Evolutionary conservation across 2,113 vertebrate species (phyloP).

Genomic region (Elgaria multicarinata): DNA sequence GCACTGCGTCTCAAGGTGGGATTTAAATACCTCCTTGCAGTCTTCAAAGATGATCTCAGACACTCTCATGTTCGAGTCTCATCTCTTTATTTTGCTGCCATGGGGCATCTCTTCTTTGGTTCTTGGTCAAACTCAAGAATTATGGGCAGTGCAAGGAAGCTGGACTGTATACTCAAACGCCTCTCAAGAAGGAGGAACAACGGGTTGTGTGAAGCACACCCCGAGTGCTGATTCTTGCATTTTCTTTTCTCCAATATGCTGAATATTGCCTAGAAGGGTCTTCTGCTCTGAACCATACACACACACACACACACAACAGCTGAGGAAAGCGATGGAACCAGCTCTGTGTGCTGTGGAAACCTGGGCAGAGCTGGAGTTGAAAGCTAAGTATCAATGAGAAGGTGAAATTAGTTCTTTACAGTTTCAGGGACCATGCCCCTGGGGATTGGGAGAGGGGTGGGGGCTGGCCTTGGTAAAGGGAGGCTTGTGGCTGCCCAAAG

Average conservation of each 20-base stretch:
- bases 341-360: neutral
- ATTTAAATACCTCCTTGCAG: neutral
- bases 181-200: neutral
- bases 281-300: neutral
- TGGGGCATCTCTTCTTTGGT: neutral
- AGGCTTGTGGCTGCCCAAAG: neutral
- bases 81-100: neutral
- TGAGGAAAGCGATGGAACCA: neutral
- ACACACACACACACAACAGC: neutral
- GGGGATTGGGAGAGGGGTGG: too few species aligned
- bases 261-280: neutral
- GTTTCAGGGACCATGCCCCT: neutral
- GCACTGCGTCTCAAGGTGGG: neutral
- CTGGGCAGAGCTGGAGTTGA: neutral
- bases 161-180: too few species aligned
- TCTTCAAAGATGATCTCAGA: neutral
- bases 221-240: neutral
- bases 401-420: neutral
- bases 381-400: conserved; percentile 17
- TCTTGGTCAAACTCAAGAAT: neutral
- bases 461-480: too few species aligned
- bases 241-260: neutral
- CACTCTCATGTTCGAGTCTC: neutral
- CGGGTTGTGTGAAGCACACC: neutral
- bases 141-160: neutral